Base-by-base conservation (phyloP, 2,797 vertebrate genomes). In the Neopelma chrysocephalum region DNA sequence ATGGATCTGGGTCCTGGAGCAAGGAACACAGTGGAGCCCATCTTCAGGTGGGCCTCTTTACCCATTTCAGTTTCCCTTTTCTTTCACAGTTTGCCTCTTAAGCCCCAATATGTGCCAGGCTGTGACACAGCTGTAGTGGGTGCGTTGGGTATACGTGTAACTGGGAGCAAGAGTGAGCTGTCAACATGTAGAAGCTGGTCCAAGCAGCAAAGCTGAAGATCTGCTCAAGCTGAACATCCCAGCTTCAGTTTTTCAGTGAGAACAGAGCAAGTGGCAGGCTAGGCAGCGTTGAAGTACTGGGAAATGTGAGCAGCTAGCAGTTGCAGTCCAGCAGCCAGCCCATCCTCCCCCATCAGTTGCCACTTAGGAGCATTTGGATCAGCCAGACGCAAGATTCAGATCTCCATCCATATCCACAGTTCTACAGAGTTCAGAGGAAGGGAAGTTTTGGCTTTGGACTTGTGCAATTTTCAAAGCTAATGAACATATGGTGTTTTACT, bases 371-470 rank as follows among this genome's bases (percentile, higher is more conserved):
- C n/a, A 16, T 27, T 89, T 73, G 82, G 34, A 82, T 89, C 53
- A 82, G 36, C 20, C 34, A 77, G 45, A 31, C 12, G 8, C 27
- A 82, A 80, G 71, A 82, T 77, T 90, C 81, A 80, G 68, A 77
- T 58, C 77, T 90, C 60, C 65, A 23, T 69, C 53, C 34, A 3
- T 47, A 66, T 82, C 57, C 60, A 48, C 76, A 43, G 53, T 64
- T 90, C 64, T 90, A 43, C 32, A 57, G 78, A 68, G 57, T 75
- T 92, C 42, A 69, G 75, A 82, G 29, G 21, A 90, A 78, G 32
- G 76, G 38, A 94, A 93, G 20, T 87, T 92, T 94, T 86, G 64
- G 76, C 81, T 85, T 78, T 40, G 82, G 57, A 73, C n/a, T 87
- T 69, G 31, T 3, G 66, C 65, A 65, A 10, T 91, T 89, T 95